Base-by-base conservation (phyloP, 2,113 vertebrate species). In the Nothoprocta perdicaria region DNA sequence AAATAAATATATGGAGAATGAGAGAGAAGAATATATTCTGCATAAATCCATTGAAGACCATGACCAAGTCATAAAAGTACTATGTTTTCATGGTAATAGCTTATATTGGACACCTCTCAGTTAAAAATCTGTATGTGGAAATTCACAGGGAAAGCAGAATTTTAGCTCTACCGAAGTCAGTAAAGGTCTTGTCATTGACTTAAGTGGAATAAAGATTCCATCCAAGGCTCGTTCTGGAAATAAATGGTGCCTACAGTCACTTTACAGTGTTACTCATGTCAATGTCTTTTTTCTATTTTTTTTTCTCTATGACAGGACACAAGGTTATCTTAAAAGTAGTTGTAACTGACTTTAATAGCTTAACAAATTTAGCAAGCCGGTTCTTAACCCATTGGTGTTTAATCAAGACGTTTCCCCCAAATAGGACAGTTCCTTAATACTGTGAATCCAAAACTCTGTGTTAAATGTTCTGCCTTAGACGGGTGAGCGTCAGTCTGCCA, bases 151-250 rank as follows among this genome's bases (percentile, higher is more conserved):
- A 33, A 89, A 71, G 55, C 57, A 77, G 57, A 93, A 74, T 73
- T 68, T 61, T 58, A 89, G 5, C 38, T 7, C 33, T 62, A 17
- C 52, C 71, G 58, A 89, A 90, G 60, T 90, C 89, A 87, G 52
- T 57, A 77, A 90, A 92, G 81, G 85, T 93, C 79, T 67, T 83
- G 55, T 60, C 55, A 71, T 57, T 93, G 86, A 90, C 95, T 43
- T 71, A 82, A 55, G 7, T 38, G 38, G 77, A 66, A 31, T 85
- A 31, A 78, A 85, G 60, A 71, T 80, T 80, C 69, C 72, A 62
- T 35, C 72, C 45, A 84, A 84, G 84, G 46, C 29, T 80, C 84
- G 31, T 95, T 91, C 81, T 87, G 75, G 73, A 91, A 84, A 84
- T 58, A 89, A 76, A 40, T 87, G 72, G 48, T 85, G 79, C 63